Conservation (phyloP, 2,888 invertebrate genomes). For the Caenorhabditis wallacei region DNA sequence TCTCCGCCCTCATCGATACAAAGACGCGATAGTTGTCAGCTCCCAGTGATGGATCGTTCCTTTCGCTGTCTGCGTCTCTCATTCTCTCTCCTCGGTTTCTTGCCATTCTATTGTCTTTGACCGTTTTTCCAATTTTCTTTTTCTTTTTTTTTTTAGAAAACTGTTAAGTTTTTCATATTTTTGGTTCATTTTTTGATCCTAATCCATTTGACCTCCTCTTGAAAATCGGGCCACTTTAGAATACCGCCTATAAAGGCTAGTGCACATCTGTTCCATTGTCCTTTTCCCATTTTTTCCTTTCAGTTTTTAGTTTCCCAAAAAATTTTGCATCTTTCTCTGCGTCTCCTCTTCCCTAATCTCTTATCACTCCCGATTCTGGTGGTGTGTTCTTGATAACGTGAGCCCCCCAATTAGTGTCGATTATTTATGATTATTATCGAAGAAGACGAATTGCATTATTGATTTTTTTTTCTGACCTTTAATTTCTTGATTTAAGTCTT, state of each 20-base stretch:
- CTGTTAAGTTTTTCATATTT: conserved; percentile 2
- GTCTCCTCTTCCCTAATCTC: neutral
- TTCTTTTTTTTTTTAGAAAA: neutral
- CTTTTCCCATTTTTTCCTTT: conserved; percentile 13
- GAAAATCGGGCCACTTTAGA: too few species aligned
- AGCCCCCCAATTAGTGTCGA: conserved; percentile 13
- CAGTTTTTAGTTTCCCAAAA: conserved; percentile 3
- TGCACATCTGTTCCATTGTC: conserved; percentile 24
- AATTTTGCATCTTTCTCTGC: neutral
- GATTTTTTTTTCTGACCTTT: neutral
- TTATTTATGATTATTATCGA: conserved; percentile 41
- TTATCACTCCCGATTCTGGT: neutral
- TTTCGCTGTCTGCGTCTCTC: conserved; percentile 3
- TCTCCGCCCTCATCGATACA: neutral
- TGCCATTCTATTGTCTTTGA: neutral
- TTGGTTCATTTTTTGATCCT: too few species aligned
- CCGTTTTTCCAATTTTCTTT: neutral
- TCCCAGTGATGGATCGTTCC: conserved; percentile 52
- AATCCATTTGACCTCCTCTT: too few species aligned
- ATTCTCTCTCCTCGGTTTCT: neutral
- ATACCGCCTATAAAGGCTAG: neutral
- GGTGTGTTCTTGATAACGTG: neutral
- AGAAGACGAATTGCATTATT: conserved; percentile 4
- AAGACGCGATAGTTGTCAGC: conserved; percentile 46
- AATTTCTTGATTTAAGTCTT: neutral